Evolutionary conservation across 2,888 invertebrate species (phyloP).

Genomic region (Chrysomela aeneicollis): DNA sequence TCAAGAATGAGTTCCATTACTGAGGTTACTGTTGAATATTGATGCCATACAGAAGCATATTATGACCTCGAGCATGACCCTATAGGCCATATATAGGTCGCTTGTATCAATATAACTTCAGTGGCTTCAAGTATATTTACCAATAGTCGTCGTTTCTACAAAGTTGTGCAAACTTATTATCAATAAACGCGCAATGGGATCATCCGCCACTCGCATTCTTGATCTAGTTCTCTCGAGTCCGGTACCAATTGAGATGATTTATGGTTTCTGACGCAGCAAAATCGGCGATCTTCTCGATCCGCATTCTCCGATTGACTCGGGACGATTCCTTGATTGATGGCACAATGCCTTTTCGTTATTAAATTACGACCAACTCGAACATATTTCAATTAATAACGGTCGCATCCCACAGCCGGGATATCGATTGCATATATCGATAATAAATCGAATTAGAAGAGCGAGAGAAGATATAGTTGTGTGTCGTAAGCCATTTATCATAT

Average conservation of each 20-base stretch:
- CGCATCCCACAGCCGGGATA: constrained; percentile 11
- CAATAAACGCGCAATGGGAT: no score
- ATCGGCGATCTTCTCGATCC: constrained; percentile 29
- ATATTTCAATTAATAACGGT: constrained; percentile 25
- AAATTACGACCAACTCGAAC: constrained; percentile 28
- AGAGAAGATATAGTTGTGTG: constrained; percentile 19
- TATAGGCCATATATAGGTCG: no score
- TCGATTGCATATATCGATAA: constrained; percentile 22
- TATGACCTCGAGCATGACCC: no score
- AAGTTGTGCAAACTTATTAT: no score
- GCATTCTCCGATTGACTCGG: constrained; percentile 26
- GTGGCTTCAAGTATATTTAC: no score
- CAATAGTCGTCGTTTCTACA: no score
- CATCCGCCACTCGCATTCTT: constrained; percentile 2
- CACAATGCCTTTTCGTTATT: constrained; percentile 32
- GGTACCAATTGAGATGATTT: constrained; percentile 20
- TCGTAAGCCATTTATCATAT: constrained; percentile 17
- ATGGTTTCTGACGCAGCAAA: constrained; percentile 26
- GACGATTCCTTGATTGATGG: constrained; percentile 34
- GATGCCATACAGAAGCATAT: no score
- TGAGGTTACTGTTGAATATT: no score
- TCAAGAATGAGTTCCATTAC: no score
- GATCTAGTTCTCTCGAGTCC: constrained; percentile 28
- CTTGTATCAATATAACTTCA: no score
- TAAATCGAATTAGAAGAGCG: constrained; percentile 21